phyloP scores from a whole-genome alignment of 2,113 vertebrate genomes.

The Ornithorhynchus anatinus region DNA sequence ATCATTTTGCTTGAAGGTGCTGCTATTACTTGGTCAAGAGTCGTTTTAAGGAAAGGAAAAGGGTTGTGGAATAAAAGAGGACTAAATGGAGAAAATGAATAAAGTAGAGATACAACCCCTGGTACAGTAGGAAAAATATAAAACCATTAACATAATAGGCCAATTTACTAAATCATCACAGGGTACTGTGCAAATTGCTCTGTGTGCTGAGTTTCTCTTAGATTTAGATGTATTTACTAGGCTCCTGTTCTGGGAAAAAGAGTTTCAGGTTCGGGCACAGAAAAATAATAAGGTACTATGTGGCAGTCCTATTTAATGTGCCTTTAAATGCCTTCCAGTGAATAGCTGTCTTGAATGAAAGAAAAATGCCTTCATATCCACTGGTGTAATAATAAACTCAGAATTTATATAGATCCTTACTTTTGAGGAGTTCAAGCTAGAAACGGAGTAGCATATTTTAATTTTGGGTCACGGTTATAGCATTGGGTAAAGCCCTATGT shows the following conservation, averaged over 20 bases:
- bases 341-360: neutral
- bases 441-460: too few species aligned
- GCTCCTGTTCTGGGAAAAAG: neutral
- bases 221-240: neutral
- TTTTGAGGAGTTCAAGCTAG: too few species aligned
- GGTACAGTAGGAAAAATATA: slow-evolving; percentile 21
- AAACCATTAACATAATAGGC: slow-evolving; percentile 41
- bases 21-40: slow-evolving; percentile 34
- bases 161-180: slow-evolving; percentile 37
- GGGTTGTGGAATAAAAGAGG: neutral
- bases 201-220: slow-evolving; percentile 5
- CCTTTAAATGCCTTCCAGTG: neutral
- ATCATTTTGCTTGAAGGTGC: slow-evolving; percentile 31
- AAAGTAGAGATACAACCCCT: slow-evolving; percentile 30
- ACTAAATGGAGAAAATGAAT: slow-evolving; percentile 39
- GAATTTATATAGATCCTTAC: too few species aligned
- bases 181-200: slow-evolving; percentile 18
- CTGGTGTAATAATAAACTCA: neutral
- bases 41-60: slow-evolving; percentile 31
- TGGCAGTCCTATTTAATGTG: neutral
- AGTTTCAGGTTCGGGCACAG: neutral
- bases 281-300: neutral
- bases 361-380: neutral
- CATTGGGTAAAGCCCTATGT: too few species aligned
- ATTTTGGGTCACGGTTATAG: neutral